Percentiles rank a stretch among this genome's conserved stretches.
phyloP scores from a whole-genome alignment of 2,113 vertebrate genomes.

The Nansenia antarctica region DNA sequence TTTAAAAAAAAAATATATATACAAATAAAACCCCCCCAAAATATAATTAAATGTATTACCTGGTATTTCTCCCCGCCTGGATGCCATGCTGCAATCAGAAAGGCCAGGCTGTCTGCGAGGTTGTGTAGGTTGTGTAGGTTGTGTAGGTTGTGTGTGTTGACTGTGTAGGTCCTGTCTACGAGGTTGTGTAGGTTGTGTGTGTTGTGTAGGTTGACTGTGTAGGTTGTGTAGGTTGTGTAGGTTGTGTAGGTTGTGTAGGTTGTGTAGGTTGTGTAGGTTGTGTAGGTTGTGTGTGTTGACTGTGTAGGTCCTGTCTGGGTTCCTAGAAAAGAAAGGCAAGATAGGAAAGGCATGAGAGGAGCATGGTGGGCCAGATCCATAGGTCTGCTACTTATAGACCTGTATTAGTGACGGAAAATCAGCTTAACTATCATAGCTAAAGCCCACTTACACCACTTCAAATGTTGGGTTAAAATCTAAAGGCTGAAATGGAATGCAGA shows the following conservation, averaged over 20 bases:
- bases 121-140: neutral
- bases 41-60: conserved; percentile 62
- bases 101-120: neutral
- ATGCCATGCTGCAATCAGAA: conserved; percentile 52
- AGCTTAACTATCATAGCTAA: neutral
- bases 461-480: no score
- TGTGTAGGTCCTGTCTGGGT: neutral
- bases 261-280: neutral
- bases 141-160: neutral
- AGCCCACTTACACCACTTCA: neutral
- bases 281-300: neutral
- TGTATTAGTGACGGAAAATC: neutral
- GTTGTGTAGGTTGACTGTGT: no score
- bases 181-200: neutral
- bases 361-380: neutral
- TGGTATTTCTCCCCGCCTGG: conserved; percentile 59
- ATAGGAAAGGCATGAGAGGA: neutral
- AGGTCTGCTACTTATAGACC: neutral
- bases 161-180: neutral
- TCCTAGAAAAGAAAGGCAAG: neutral
- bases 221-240: no score
- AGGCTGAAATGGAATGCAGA: neutral
- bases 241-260: no score
- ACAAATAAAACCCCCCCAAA: no score
- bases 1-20: no score